These are phyloP conservation scores for Clarias platycephalus DNA, from an alignment of 2,797 vertebrate species.

Conservation along the genomic window DNA sequence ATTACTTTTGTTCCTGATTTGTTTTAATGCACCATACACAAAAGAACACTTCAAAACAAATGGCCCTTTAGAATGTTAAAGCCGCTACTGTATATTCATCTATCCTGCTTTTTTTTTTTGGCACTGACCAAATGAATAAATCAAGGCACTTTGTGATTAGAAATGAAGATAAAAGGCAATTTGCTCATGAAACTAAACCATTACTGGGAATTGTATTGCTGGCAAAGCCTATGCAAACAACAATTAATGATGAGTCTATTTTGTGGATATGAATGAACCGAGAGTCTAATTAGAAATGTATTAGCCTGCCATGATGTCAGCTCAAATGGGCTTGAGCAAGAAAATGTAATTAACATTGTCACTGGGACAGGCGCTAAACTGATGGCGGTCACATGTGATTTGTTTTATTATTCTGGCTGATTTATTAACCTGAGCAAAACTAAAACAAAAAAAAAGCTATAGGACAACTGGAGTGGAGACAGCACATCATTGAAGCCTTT, in stretches of 20 bases:
- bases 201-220: constrained; percentile 27
- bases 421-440: neutral
- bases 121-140: constrained; percentile 3
- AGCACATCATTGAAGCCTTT: neutral
- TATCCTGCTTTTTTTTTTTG: neutral
- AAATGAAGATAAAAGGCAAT: constrained; percentile 25
- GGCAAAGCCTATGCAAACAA: constrained; percentile 31
- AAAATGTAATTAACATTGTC: constrained; percentile 38
- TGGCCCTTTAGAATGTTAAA: neutral
- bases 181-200: constrained; percentile 23
- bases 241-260: constrained; percentile 37
- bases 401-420: constrained; percentile 40
- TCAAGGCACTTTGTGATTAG: constrained; percentile 34
- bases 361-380: neutral
- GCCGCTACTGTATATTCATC: neutral
- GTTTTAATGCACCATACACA: neutral
- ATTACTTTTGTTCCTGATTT: neutral
- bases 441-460: neutral
- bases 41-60: neutral
- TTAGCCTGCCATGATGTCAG: constrained; percentile 28
- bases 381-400: constrained; percentile 5
- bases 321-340: constrained; percentile 27
- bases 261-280: constrained; percentile 21
- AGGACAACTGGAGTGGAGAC: neutral
- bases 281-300: constrained; percentile 25